Evolutionary conservation across 37 sponge, comb jelly and placozoan genomes (phyloP).

Genomic region (Agelas oroides): DNA sequence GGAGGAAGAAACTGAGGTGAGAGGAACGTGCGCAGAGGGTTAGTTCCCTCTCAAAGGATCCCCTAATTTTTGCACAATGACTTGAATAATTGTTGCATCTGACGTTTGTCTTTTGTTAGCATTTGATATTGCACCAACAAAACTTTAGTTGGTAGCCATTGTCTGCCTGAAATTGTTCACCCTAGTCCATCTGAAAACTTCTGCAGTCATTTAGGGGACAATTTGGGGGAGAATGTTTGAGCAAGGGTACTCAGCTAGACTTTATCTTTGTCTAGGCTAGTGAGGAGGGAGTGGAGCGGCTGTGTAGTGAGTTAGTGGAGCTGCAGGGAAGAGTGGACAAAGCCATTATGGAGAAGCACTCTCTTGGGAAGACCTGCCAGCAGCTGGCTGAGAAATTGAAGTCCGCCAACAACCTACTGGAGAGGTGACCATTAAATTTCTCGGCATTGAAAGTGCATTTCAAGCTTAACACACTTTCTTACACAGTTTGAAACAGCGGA

Average conservation of each 20-base stretch:
- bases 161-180: no score
- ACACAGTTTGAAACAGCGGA: constrained; percentile 42
- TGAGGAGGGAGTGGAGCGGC: constrained; percentile 23
- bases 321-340: constrained; percentile 69
- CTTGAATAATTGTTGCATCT: no score
- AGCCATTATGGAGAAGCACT: constrained; percentile 81
- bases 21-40: constrained; percentile 25
- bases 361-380: constrained; percentile 58
- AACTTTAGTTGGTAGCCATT: no score
- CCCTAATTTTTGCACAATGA: no score
- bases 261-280: not conserved
- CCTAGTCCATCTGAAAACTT: no score
- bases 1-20: constrained; percentile 35
- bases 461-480: not conserved
- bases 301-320: constrained; percentile 30
- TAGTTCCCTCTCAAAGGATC: constrained; percentile 16
- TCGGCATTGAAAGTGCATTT: no score
- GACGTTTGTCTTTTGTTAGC: no score
- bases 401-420: constrained; percentile 65
- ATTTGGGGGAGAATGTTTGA: not conserved
- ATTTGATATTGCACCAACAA: no score
- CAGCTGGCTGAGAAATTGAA: constrained; percentile 74
- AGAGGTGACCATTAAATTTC: constrained; percentile 24
- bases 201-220: no score
- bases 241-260: not conserved